A percentile compares a stretch with the other conserved stretches of the same genome.
Evolutionary conservation across 2,113 vertebrate species (phyloP).

Genomic region (Salvelinus alpinus): DNA sequence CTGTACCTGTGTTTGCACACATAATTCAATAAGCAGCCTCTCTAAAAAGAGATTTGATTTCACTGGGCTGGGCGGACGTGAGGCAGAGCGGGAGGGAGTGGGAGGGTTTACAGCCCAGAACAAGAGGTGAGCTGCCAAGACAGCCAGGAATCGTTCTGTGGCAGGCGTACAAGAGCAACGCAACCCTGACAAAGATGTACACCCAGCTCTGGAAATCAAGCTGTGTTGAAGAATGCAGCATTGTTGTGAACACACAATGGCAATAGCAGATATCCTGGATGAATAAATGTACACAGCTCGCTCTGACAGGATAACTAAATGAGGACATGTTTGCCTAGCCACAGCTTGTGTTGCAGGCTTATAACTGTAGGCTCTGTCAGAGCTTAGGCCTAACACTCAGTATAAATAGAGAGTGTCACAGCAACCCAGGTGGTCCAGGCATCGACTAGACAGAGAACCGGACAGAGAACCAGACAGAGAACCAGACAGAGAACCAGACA

Average conservation of each 20-base stretch:
- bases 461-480: neutral
- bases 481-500: too few relatives aligned
- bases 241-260: neutral
- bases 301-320: neutral
- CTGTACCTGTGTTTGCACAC: conserved; percentile 57
- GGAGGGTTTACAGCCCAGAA: neutral
- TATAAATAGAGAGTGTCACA: neutral
- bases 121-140: conserved; percentile 44
- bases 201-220: neutral
- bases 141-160: conserved; percentile 9
- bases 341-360: neutral
- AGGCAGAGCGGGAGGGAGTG: neutral
- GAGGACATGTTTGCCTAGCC: neutral
- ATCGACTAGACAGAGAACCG: neutral
- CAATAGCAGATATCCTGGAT: neutral
- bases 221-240: neutral
- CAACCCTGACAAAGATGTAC: conserved; percentile 11
- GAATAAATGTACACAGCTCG: neutral
- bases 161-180: conserved; percentile 26
- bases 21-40: conserved; percentile 65
- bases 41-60: conserved; percentile 64
- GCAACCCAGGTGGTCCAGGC: neutral
- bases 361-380: neutral
- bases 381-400: neutral
- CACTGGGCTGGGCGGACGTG: conserved; percentile 16